Evolutionary conservation across 2,113 vertebrate species (phyloP), one percentile per base, ranked within the genome.

Genomic region (Xenopus laevis): DNA sequence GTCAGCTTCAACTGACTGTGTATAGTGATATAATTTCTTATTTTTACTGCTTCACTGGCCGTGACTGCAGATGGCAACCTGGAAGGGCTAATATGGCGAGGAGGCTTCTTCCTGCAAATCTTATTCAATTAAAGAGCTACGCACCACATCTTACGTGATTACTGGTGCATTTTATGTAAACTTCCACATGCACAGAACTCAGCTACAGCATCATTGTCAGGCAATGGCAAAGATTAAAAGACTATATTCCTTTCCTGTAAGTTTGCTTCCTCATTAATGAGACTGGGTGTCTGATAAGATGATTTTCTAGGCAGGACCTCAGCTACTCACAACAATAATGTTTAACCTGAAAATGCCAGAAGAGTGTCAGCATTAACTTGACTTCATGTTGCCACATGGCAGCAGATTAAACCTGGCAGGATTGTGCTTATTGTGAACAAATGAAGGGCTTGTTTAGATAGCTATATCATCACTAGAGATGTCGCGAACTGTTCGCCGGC

Each of bases 221-320:
- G 1, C 23, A 83, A 74, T 67, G 23, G 12, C 50, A 66, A 52
- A 33, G 62, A 81, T 82, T 79, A 74, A 81, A 81, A 70, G 66
- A 47, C 78, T 53, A 21, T 77, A 79, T 82, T 81, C 68, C 33
- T 46, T 78, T 79, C 66, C 46, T 5, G 8, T 52, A 8, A 47
- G 13, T 44, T 46, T 65, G 59, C 0, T 52, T 71, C 23, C 23
- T 27, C 53, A 55, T 55, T 16, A 18, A 55, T 55, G 13, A 47
- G 76, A 50, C 15, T 50, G 23, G 33, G 2, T 40, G 33, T 9
- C 33, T 40, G 47, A 50, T 27, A 27, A 50, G 47, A 15, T 50
- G 47, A 50, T 50, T 50, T 13, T 50, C 6, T 50, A 50, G 10
- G 15, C 11, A 50, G 10, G 12, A 50, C 8, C 15, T 16, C 6